phyloP scores from a whole-genome alignment of 2,797 vertebrate species.

The Notamacropus eugenii region DNA sequence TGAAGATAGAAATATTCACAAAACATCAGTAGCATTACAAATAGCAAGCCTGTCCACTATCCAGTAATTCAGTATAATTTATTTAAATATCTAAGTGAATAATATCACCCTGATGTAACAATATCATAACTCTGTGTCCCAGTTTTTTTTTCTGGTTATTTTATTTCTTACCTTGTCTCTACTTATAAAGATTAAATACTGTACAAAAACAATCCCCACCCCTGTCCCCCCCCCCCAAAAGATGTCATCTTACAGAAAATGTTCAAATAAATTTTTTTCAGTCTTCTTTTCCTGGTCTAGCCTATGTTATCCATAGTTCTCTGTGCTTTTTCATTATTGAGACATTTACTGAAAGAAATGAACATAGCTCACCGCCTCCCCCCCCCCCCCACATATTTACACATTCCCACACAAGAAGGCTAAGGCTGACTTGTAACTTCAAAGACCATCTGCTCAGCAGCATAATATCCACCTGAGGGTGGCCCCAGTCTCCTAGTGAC shows the following conservation, averaged over 20 bases:
- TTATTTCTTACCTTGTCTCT: constrained; percentile 54
- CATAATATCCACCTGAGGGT: constrained; percentile 13
- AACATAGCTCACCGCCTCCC: background rate
- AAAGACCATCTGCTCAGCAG: constrained; percentile 52
- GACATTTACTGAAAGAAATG: constrained; percentile 48
- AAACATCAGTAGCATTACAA: background rate
- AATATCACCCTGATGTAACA: background rate
- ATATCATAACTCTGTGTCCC: background rate
- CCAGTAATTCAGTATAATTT: background rate
- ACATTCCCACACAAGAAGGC: background rate
- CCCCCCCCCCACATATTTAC: background rate
- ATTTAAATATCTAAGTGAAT: constrained; percentile 1
- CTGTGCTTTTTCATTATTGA: constrained; percentile 46
- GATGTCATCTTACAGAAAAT: constrained; percentile 43
- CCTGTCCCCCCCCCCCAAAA: background rate
- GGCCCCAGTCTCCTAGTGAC: constrained; percentile 7
- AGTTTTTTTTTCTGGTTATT: background rate
- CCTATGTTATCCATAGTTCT: background rate
- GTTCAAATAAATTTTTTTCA: constrained; percentile 46
- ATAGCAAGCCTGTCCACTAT: background rate
- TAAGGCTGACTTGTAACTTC: constrained; percentile 58
- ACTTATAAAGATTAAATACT: constrained; percentile 60
- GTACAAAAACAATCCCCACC: background rate
- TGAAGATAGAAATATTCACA: background rate
- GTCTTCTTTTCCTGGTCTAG: background rate